These are phyloP conservation scores for Pristis pectinata DNA, from an alignment of 2,797 vertebrate genomes.

Conservation along the genomic window DNA sequence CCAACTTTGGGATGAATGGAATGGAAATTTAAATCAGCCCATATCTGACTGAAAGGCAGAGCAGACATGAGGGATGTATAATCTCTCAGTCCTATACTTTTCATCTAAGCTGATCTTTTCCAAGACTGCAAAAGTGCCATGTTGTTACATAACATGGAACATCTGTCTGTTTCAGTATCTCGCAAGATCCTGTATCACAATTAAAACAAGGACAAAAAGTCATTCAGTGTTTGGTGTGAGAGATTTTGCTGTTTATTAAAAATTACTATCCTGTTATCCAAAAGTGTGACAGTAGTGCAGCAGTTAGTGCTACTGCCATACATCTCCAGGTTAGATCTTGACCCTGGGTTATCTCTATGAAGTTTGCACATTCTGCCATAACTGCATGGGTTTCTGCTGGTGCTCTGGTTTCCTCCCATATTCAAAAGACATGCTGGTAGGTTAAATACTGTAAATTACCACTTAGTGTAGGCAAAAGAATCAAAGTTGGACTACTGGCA, in stretches of 20 bases:
- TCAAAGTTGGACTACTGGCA: too few relatives aligned
- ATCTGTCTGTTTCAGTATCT: neutral
- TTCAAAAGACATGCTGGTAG: too few relatives aligned
- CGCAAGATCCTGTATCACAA: neutral
- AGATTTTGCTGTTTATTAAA: neutral
- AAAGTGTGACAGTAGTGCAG: too few relatives aligned
- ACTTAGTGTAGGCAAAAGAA: too few relatives aligned
- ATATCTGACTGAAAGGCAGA: too few relatives aligned
- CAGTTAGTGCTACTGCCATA: too few relatives aligned
- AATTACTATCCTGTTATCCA: neutral
- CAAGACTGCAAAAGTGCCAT: neutral
- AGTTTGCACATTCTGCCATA: too few relatives aligned
- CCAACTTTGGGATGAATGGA: neutral
- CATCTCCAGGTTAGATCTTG: too few relatives aligned
- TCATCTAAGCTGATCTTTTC: neutral
- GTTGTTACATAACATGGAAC: neutral
- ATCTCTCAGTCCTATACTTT: neutral
- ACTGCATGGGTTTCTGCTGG: too few relatives aligned
- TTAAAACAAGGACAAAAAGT: neutral
- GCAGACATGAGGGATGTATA: neutral
- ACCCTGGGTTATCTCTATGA: too few relatives aligned
- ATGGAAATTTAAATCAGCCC: neutral
- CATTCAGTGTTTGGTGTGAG: neutral
- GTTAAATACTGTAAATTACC: too few relatives aligned
- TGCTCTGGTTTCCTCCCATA: too few relatives aligned